Percentiles rank a stretch among this genome's conserved stretches.
Conservation (phyloP, 2,888 invertebrate species). For the Neria commutata region DNA sequence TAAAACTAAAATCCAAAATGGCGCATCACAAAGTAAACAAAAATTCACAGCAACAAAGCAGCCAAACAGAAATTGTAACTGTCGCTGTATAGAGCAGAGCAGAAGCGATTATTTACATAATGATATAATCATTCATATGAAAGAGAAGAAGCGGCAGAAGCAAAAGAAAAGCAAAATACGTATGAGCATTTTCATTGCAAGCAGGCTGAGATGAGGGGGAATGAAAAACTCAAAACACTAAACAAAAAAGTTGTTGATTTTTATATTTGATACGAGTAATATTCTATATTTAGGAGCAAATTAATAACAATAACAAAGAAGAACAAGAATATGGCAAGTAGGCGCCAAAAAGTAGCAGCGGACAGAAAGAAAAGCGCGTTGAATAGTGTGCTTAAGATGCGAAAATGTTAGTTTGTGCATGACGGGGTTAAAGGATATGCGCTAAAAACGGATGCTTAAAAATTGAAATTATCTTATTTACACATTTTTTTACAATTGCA, state of each 20-base stretch:
- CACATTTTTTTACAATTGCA: constrained; percentile 45
- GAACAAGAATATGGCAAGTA: constrained; percentile 31
- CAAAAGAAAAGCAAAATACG: constrained; percentile 14
- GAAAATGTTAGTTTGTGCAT: constrained; percentile 29
- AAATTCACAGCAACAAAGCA: constrained; percentile 8
- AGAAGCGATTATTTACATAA: constrained; percentile 15
- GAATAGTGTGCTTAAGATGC: constrained; percentile 42
- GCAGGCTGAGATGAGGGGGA: neutral
- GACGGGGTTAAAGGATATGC: constrained; percentile 28
- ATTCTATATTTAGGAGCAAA: constrained; percentile 46
- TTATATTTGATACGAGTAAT: constrained; percentile 63
- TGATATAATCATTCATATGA: constrained; percentile 24
- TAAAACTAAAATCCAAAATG: constrained; percentile 15
- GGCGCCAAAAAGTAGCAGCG: constrained; percentile 26
- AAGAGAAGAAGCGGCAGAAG: too few species aligned
- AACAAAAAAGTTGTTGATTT: constrained; percentile 61
- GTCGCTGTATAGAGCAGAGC: constrained; percentile 10
- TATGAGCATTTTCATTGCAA: constrained; percentile 40
- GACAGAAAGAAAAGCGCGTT: constrained; percentile 48
- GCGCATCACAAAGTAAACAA: constrained; percentile 17
- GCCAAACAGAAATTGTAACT: too few species aligned
- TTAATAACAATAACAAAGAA: constrained; percentile 45
- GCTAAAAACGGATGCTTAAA: constrained; percentile 30
- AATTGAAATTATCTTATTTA: constrained; percentile 41
- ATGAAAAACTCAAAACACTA: constrained; percentile 36